Percentiles rank a stretch among this genome's conserved stretches.
Evolutionary conservation across 2,888 invertebrate genomes (phyloP).

Genomic region (Drosophila greeni): DNA sequence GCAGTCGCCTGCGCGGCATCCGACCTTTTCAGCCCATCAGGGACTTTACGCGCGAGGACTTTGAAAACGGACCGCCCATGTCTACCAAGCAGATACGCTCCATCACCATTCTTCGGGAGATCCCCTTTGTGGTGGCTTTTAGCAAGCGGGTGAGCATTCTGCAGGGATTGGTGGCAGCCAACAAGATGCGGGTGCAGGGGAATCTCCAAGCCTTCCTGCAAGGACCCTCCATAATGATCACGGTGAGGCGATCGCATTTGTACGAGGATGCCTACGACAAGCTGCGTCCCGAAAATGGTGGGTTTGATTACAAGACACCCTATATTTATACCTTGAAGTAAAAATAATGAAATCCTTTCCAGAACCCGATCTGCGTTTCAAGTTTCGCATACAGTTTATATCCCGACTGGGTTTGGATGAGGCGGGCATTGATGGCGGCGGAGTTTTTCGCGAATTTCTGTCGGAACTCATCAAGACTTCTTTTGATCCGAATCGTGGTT

Average conservation of each 20-base stretch:
- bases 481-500: conserved; percentile 97
- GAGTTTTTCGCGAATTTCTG: conserved; percentile 96
- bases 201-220: conserved; percentile 86
- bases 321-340: too few relatives aligned
- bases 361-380: conserved; percentile 92
- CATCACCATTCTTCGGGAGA: conserved; percentile 91
- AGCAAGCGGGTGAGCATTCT: conserved; percentile 92
- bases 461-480: conserved; percentile 95
- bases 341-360: conserved; percentile 44
- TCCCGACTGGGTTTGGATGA: conserved; percentile 95
- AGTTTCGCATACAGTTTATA: conserved; percentile 92
- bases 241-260: conserved; percentile 92
- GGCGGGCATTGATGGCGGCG: conserved; percentile 98
- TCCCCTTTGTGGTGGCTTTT: conserved; percentile 97
- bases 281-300: conserved; percentile 92
- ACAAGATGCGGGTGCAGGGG: conserved; percentile 83
- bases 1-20: conserved; percentile 79
- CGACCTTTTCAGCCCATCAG: conserved; percentile 81
- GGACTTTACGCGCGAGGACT: conserved; percentile 81
- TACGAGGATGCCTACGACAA: conserved; percentile 99
- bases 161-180: conserved; percentile 83
- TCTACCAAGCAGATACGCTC: conserved; percentile 93
- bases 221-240: conserved; percentile 87
- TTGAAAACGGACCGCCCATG: conserved; percentile 89
- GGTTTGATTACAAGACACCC: background rate